Conservation (phyloP, 2,888 invertebrate genomes). For the Sinhomidia bicolor region DNA sequence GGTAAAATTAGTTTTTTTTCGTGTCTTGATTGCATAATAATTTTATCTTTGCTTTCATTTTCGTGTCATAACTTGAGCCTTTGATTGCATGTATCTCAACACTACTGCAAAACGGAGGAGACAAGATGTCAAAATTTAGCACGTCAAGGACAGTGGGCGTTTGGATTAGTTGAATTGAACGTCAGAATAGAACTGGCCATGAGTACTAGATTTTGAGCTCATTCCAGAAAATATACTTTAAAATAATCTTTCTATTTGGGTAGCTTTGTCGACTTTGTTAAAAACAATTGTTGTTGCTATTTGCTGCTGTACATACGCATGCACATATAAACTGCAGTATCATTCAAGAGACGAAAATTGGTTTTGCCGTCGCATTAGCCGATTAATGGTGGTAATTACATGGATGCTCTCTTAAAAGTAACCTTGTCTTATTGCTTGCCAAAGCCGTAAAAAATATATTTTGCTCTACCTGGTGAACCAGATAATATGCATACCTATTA, state of each 20-base stretch:
- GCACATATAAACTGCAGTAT: too few species aligned
- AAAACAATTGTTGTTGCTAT: not conserved
- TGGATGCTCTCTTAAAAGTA: not conserved
- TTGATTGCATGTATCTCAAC: conserved; percentile 12
- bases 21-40: conserved; percentile 21
- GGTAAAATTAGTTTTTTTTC: conserved; percentile 29
- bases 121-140: conserved; percentile 55
- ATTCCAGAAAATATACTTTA: conserved; percentile 32
- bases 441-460: not conserved
- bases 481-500: too few species aligned
- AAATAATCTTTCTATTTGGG: not conserved
- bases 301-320: not conserved
- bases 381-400: not conserved
- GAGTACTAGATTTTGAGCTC: too few species aligned
- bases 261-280: not conserved
- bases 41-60: conserved; percentile 29
- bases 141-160: conserved; percentile 66
- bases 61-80: conserved; percentile 11
- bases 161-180: conserved; percentile 41
- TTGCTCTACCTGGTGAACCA: not conserved
- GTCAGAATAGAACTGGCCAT: conserved; percentile 36
- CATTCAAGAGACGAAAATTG: not conserved
- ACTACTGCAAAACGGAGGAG: not conserved
- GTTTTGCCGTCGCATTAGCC: too few species aligned
- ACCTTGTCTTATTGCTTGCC: not conserved